Base-by-base conservation (phyloP, 2,888 invertebrate species). In the Congeria kusceri region DNA sequence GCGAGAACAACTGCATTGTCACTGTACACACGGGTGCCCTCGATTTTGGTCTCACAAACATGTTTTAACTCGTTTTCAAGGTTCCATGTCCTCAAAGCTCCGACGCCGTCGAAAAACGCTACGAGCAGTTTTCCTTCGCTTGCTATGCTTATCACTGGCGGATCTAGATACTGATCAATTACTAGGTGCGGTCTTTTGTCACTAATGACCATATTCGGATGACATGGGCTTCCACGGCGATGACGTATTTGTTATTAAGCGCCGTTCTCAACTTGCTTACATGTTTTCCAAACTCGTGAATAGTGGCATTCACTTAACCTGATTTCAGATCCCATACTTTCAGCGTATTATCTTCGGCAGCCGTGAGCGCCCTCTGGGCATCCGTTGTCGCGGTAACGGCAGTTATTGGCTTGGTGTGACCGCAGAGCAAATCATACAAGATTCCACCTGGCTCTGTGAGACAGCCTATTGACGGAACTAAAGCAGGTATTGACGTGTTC, bases 311-410 rank as follows among this genome's bases (percentile, higher is more conserved):
- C 5, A 92, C 92, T 58, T 89, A 87, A 0, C 92, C 92, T 7
- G 88, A 88, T 46, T 88, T 80, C 2, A 92, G 79, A 72, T 92
- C 90, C 93, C 93, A 93, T 20, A 91, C 69, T 81, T 92, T 93
- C 70, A 92, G 82, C 5, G 92, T 92, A 67, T 91, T 80, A 72
- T 93, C 93, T 29, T 81, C 76, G 1, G 92, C 91, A 2, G 92
- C 81, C 1, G 93, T 92, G 20, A 93, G 63, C 0, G 90, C 91
- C 53, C 85, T 70, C 67, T 86, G 83, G 5, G 92, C 92, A 70
- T 92, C 92, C n/a, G 88, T 78, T 7, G 91, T 90, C 18, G 90
- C 66, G 0, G 87, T 83, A 0, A 92, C 83, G 1, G 92, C 92
- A 9, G 92, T 92, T 20, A 93, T 91, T 20, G 90, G 85, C 29